Percentiles rank a stretch among this genome's conserved stretches.
Conservation (phyloP, 2,113 vertebrate genomes). For the Rhinoderma darwinii region DNA sequence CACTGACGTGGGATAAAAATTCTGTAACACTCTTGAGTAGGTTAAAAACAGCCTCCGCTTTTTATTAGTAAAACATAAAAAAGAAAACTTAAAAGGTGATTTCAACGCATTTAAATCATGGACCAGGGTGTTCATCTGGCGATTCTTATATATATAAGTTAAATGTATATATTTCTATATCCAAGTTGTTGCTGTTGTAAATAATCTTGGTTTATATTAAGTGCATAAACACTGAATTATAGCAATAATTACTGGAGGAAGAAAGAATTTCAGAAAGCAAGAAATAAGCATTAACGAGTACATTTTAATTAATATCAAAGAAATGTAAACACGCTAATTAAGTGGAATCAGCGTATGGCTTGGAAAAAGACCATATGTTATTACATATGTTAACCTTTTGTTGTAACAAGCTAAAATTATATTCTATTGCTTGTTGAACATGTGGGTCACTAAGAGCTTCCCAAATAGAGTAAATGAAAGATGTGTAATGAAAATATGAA, state of each 20-base stretch:
- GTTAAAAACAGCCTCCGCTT: too few species aligned
- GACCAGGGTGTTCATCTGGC: too few species aligned
- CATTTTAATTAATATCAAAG: slow-evolving; percentile 22
- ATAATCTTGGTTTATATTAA: background rate
- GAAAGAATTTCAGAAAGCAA: background rate
- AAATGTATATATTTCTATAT: background rate
- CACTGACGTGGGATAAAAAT: too few species aligned
- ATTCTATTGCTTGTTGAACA: background rate
- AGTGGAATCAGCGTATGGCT: slow-evolving; percentile 11
- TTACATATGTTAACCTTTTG: slow-evolving; percentile 42
- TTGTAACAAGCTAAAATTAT: slow-evolving; percentile 5
- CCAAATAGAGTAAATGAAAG: background rate
- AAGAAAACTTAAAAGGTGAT: too few species aligned
- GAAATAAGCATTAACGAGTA: background rate
- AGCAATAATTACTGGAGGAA: background rate
- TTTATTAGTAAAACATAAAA: too few species aligned
- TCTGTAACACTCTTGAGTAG: too few species aligned
- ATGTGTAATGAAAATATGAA: background rate
- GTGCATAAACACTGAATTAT: background rate
- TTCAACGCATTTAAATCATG: too few species aligned
- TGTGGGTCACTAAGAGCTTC: background rate
- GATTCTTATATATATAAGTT: too few species aligned
- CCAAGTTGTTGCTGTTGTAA: background rate
- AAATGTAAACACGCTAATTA: slow-evolving; percentile 34
- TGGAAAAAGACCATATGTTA: slow-evolving; percentile 12